Percentiles rank a stretch among this genome's conserved stretches.
phyloP scores from a whole-genome alignment of 2,797 vertebrate species.

The Iguana delicatissima region DNA sequence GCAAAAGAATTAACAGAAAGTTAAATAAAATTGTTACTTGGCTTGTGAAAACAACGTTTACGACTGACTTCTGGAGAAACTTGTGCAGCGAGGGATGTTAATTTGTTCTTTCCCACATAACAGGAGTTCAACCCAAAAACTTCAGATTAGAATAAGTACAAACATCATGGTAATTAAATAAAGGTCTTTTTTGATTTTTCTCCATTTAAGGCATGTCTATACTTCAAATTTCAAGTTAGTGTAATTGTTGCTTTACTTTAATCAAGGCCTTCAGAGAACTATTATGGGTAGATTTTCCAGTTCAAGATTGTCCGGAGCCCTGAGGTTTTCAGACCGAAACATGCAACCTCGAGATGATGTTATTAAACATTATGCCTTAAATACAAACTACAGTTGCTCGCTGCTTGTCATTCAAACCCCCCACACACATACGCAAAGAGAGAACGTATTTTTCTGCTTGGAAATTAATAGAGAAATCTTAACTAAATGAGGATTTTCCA shows the following conservation, averaged over 20 bases:
- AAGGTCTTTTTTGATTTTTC: neutral
- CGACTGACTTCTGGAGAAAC: neutral
- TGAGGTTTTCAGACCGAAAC: no score
- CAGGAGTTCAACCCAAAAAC: neutral
- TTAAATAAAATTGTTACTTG: neutral
- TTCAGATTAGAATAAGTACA: neutral
- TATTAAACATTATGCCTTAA: no score
- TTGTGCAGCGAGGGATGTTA: neutral
- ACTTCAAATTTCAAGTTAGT: neutral
- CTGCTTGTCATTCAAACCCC: no score
- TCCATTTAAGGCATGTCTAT: neutral
- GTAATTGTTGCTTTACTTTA: neutral
- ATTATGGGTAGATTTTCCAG: no score
- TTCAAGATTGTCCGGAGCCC: no score
- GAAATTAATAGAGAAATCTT: no score
- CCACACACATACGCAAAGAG: no score
- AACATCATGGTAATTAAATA: neutral
- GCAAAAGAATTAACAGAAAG: neutral
- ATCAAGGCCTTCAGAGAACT: neutral
- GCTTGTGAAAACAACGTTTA: neutral
- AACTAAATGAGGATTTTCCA: no score
- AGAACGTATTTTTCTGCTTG: no score
- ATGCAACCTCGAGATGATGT: no score
- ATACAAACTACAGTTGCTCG: no score
- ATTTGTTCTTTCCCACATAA: neutral